These are phyloP conservation scores for Epinotia ramella DNA, from an alignment of 2,888 invertebrate species.

Conservation along the genomic window DNA sequence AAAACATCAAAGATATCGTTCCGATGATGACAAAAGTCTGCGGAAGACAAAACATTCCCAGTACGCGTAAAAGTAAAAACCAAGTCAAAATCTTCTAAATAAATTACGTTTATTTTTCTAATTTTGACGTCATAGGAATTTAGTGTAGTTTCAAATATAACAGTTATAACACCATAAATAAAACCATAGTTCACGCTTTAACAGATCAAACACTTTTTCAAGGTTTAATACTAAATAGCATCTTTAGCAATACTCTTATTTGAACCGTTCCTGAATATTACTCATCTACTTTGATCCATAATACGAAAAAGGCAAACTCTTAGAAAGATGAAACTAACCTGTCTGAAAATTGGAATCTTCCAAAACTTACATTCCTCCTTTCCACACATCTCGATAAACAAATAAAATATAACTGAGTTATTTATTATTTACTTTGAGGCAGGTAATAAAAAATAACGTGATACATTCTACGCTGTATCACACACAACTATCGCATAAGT, in stretches of 20 bases:
- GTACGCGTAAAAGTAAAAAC: too few relatives aligned
- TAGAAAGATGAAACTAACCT: not conserved
- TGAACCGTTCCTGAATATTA: not conserved
- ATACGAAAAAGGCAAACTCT: not conserved
- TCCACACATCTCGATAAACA: not conserved
- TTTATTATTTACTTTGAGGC: too few relatives aligned
- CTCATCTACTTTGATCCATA: not conserved
- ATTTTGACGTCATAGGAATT: not conserved
- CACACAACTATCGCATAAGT: not conserved
- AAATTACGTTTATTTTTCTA: not conserved
- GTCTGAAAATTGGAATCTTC: slow-evolving; percentile 4
- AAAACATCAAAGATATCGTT: slow-evolving; percentile 10
- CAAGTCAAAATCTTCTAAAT: too few relatives aligned
- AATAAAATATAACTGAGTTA: too few relatives aligned
- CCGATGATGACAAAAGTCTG: slow-evolving; percentile 20
- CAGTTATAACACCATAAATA: too few relatives aligned
- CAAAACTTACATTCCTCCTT: not conserved
- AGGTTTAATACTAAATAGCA: too few relatives aligned
- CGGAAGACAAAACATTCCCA: not conserved
- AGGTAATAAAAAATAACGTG: not conserved
- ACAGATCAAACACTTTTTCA: too few relatives aligned
- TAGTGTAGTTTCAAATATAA: too few relatives aligned
- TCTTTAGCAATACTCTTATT: too few relatives aligned
- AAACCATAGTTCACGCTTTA: too few relatives aligned
- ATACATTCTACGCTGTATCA: not conserved